Base-by-base conservation (phyloP, 2,113 vertebrate species). In the Gadus chalcogrammus region DNA sequence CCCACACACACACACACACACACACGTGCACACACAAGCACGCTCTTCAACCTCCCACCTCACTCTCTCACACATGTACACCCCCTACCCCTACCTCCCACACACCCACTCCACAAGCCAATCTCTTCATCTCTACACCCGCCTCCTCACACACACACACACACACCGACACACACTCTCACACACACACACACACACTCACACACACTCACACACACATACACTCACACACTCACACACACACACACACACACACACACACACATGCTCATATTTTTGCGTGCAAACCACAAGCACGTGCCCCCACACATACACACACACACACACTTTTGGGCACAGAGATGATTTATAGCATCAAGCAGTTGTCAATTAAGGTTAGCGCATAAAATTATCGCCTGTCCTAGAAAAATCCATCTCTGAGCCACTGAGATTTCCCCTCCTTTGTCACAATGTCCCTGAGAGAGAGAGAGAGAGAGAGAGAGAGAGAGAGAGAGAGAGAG, bases 351-450 rank as follows among this genome's bases (percentile, higher is more conserved):
- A 83, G 89, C 87, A 28, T 90, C 88, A 91, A 90, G 87, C 89
- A 90, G 88, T 92, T 91, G 91, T 91, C 92, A 93, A 92, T 92
- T 92, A 92, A 89, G 90, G 91, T 91, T 92, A 91, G 82, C 22
- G 90, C 84, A 91, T 93, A 90, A 91, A 91, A 92, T 91, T 89
- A 91, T 88, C 73, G 77, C 82, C 55, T 58, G 90, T 88, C 90
- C 88, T 86, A 91, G 89, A 20, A 90, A 89, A 91, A 83, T 5
- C 55, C 55, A n/a, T 88, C 82, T 82, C 78, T 76, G 79, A 85
- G 82, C 85, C 85, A 65, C 69, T 73, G 62, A 79, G 70, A 81
- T 73, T 81, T 79, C 69, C 22, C 63, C 61, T 65, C 67, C 61
- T 74, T 18, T 56, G 53, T 70, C n/a, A 15, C 42, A 17, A 31